phyloP scores from a whole-genome alignment of 2,888 invertebrate genomes.

The Campopleginae sp. region DNA sequence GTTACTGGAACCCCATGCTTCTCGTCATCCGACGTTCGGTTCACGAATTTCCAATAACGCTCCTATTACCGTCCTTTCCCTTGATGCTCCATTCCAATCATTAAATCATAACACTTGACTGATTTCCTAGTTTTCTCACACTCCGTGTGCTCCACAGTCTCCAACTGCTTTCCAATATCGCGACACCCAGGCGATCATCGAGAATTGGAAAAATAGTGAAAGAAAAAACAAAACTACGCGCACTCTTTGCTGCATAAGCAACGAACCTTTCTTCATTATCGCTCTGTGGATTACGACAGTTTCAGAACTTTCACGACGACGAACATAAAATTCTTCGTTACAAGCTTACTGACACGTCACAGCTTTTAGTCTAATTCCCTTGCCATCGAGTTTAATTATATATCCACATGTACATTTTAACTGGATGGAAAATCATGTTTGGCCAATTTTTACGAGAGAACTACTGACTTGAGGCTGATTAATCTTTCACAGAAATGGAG shows the following conservation, averaged over 20 bases:
- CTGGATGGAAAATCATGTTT: no score
- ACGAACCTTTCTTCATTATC: neutral
- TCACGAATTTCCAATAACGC: constrained; percentile 45
- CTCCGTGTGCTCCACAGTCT: neutral
- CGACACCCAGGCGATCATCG: neutral
- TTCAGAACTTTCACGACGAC: neutral
- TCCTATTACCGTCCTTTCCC: constrained; percentile 10
- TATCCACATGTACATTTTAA: no score
- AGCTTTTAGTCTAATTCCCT: neutral
- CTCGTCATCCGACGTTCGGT: neutral
- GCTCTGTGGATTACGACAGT: neutral
- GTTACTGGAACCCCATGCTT: constrained; percentile 15
- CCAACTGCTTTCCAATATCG: neutral
- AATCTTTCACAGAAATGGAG: no score
- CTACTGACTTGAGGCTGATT: no score
- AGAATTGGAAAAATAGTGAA: neutral
- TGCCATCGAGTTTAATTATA: no score
- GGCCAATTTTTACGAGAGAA: no score
- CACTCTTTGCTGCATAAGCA: neutral
- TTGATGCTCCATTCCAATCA: constrained; percentile 11
- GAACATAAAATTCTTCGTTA: neutral
- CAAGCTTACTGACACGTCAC: neutral
- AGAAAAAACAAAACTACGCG: neutral
- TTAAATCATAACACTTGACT: constrained; percentile 26
- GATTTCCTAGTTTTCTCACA: neutral